Conservation (phyloP, 2,888 invertebrate species). For the Muscina levida region DNA sequence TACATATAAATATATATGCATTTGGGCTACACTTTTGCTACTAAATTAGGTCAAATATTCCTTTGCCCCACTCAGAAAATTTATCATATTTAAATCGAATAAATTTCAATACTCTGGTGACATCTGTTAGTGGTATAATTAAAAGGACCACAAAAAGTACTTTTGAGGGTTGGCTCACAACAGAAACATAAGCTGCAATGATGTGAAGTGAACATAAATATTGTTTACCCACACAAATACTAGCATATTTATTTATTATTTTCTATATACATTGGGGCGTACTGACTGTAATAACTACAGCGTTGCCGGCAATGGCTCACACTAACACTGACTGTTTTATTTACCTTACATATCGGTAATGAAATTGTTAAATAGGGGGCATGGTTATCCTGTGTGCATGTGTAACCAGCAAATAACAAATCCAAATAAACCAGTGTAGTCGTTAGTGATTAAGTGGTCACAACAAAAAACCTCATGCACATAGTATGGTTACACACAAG, state of each 20-base stretch:
- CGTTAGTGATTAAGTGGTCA: too few relatives aligned
- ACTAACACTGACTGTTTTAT: too few relatives aligned
- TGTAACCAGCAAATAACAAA: neutral
- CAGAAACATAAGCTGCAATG: neutral
- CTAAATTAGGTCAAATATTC: too few relatives aligned
- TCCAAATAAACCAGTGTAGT: slow-evolving; percentile 32
- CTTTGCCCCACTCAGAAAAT: too few relatives aligned
- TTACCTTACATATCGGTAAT: too few relatives aligned
- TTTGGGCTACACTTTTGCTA: too few relatives aligned
- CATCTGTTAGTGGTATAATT: slow-evolving; percentile 35
- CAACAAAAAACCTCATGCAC: slow-evolving; percentile 13
- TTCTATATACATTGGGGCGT: too few relatives aligned
- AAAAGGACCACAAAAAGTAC: slow-evolving; percentile 24
- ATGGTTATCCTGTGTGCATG: slow-evolving; percentile 8
- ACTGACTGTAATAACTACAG: too few relatives aligned
- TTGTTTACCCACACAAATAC: neutral
- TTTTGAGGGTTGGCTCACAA: slow-evolving; percentile 39
- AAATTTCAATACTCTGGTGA: slow-evolving; percentile 13
- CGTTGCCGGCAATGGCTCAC: too few relatives aligned
- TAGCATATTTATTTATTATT: too few relatives aligned
- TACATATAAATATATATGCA: too few relatives aligned
- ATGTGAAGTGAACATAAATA: slow-evolving; percentile 19
- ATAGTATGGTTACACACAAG: too few relatives aligned
- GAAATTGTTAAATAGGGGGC: slow-evolving; percentile 24
- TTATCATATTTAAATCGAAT: neutral